A percentile compares a stretch with the other conserved stretches of the same genome.
phyloP scores from a whole-genome alignment of 2,888 invertebrate species.

The Capitulum mitella region DNA sequence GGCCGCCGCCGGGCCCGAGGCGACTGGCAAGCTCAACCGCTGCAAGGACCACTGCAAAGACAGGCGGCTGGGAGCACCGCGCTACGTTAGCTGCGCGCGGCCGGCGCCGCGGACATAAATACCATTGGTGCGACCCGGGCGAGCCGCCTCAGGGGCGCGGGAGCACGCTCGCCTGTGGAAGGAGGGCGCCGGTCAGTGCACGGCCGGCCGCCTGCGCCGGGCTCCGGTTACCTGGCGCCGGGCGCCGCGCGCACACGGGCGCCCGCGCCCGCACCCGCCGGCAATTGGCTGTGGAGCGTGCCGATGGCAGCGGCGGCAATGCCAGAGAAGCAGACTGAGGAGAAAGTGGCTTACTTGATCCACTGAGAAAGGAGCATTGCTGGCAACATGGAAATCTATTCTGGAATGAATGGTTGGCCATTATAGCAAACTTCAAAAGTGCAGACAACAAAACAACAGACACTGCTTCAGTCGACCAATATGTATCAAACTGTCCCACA shows the following conservation, averaged over 20 bases:
- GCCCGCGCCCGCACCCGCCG: no score
- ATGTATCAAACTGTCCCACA: no score
- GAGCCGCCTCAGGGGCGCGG: neutral
- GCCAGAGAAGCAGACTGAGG: neutral
- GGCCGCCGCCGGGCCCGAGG: neutral
- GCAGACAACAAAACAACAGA: no score
- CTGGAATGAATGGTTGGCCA: neutral
- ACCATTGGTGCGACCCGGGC: neutral
- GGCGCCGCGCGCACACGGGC: neutral
- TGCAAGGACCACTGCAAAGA: neutral
- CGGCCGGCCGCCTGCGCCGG: neutral
- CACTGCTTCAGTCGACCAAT: no score
- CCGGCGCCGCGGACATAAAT: slow-evolving; percentile 17
- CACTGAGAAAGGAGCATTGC: neutral
- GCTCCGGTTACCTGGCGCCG: neutral
- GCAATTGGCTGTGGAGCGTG: neutral
- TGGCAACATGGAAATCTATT: neutral
- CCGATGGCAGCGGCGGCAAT: neutral
- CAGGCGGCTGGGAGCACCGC: neutral
- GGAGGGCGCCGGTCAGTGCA: neutral
- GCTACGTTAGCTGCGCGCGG: neutral
- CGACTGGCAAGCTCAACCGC: neutral
- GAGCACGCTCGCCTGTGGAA: neutral
- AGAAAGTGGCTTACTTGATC: slow-evolving; percentile 18
- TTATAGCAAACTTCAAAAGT: no score